Evolutionary conservation across 2,888 invertebrate genomes (phyloP), one percentile per base, ranked within the genome.

Genomic region (Habroteleia sp.): DNA sequence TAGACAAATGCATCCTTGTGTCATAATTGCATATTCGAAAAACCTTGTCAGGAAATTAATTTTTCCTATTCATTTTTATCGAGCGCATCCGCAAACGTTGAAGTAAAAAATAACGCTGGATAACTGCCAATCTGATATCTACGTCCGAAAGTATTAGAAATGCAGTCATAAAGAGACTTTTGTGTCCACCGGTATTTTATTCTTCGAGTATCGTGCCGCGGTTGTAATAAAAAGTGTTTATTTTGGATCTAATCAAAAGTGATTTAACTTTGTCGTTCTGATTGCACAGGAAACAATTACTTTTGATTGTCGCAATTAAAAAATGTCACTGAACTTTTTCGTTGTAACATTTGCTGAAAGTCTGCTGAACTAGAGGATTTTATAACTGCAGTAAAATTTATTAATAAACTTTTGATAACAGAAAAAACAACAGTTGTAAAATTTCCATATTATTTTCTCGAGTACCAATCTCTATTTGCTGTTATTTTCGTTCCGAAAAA

Each of bases 31-130:
- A 25, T 46, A 60, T 69, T 69, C 37, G 48, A 41, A 33, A 44
- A 20, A 42, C 54, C 39, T 62, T 69, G 69, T 69, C 54, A 29
- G 16, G 13, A 44, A 62, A 69, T 69, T 69, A 62, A 69, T 69
- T 62, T 69, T 54, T 29, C 14, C 23, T 20, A 42, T 69, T 52
- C 54, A 69, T 60, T 62, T 71, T 62, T 62, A 46, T 54, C 62
- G 35, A 50, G 48, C 60, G 42, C 48, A 41, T 42, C 46, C 62
- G 71, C 25, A 17, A 46, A 33, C 23, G 20, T 13, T 27, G 35
- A 3, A 31, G 4, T 39, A 39, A 54, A 69, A 71, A 71, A 46
- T 46, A 71, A 54, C 8, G 54, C 44, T 60, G 69, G 69, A 69
- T 23, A 23, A 0, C 31, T 46, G 60, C 71, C 71, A 71, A 29